Conservation (phyloP, 2,888 invertebrate species). For the Ormyrus thymus region DNA sequence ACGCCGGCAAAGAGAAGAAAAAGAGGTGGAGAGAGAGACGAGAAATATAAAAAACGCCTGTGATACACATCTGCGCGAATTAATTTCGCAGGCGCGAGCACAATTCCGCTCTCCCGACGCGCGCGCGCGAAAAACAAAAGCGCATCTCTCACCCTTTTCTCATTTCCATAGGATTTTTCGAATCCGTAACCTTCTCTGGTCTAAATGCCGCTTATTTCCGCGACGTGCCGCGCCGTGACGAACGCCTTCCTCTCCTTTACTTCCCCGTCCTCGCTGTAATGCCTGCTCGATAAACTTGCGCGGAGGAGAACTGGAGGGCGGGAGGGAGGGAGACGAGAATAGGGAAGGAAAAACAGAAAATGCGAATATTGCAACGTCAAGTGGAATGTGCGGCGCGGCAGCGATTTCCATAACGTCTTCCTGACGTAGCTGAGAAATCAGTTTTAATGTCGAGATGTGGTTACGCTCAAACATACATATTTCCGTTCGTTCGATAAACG, state of each 20-base stretch:
- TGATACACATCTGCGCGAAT: conserved; percentile 51
- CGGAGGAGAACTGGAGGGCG: neutral
- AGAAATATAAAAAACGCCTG: conserved; percentile 26
- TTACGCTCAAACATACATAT: conserved; percentile 18
- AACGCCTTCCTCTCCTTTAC: conserved; percentile 12
- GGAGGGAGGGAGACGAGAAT: neutral
- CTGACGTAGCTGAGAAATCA: conserved; percentile 43
- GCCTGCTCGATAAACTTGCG: conserved; percentile 43
- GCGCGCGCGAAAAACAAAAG: conserved; percentile 27
- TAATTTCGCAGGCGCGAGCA: conserved; percentile 44
- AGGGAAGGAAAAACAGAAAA: conserved; percentile 32
- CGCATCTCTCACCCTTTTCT: conserved; percentile 7
- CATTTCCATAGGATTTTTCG: conserved; percentile 51
- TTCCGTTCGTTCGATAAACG: conserved; percentile 2
- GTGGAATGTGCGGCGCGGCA: conserved; percentile 33
- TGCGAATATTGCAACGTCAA: conserved; percentile 28
- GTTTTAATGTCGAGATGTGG: conserved; percentile 32
- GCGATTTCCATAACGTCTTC: conserved; percentile 45
- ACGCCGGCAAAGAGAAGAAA: neutral
- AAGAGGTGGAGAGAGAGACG: neutral
- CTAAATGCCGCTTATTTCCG: conserved; percentile 40
- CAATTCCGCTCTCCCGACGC: conserved; percentile 23
- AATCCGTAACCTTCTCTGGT: conserved; percentile 42
- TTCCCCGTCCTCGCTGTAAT: conserved; percentile 22
- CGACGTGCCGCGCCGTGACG: conserved; percentile 46